Evolutionary conservation across 35 echinoderm and acorn worm genomes (phyloP).

Genomic region (Strongylocentrotus purpuratus): DNA sequence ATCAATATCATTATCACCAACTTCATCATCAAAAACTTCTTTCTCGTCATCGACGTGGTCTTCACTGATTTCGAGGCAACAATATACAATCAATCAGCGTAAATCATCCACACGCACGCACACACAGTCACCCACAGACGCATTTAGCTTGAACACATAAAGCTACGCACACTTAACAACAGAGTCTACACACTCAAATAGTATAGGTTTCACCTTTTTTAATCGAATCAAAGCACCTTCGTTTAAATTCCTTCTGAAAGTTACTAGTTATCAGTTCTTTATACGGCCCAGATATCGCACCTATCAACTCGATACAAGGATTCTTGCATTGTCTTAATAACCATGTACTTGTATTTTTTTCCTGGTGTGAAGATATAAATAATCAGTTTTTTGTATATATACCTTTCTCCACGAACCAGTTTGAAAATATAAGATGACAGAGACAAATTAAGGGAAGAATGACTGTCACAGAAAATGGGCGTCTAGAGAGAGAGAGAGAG

Average conservation of each 20-base stretch:
- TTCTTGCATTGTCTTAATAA: conserved; percentile 28
- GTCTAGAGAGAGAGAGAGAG: background rate
- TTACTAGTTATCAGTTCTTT: conserved; percentile 16
- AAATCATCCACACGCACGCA: background rate
- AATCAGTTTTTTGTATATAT: conserved; percentile 35
- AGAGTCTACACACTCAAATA: background rate
- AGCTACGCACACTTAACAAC: background rate
- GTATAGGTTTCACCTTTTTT: conserved; percentile 48
- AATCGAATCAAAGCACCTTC: conserved; percentile 48
- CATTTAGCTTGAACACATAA: background rate
- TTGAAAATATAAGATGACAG: conserved; percentile 1
- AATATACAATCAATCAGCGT: too few species aligned
- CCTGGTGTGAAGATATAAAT: conserved; percentile 54
- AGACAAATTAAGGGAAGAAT: background rate
- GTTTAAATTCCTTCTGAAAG: conserved; percentile 40
- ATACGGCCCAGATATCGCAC: background rate
- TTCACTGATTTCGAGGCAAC: background rate
- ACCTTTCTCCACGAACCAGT: conserved; percentile 40
- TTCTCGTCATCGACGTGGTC: background rate
- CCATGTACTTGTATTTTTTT: conserved; percentile 29
- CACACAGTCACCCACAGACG: background rate
- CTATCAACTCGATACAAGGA: background rate
- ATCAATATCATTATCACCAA: background rate
- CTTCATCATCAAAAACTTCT: background rate
- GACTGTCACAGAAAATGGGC: background rate